Percentiles rank a stretch among this genome's conserved stretches.
phyloP scores from a whole-genome alignment of 1,140 invertebrate genomes.

The Thalassaphorura encarpata region DNA sequence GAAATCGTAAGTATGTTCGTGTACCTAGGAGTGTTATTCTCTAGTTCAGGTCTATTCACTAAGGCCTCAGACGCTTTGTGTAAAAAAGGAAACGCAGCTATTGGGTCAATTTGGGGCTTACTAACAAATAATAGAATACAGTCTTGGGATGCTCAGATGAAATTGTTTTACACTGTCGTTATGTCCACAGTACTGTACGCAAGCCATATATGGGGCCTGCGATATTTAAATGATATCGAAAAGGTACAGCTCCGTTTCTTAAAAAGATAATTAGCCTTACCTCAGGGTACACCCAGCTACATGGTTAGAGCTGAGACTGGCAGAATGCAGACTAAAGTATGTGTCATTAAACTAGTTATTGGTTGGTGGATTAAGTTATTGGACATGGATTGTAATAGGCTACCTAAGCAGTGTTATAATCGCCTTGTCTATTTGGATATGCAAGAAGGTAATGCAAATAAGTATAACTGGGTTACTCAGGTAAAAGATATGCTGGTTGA shows the following conservation, averaged over 20 bases:
- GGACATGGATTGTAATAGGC: background rate
- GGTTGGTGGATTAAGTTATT: background rate
- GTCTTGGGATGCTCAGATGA: background rate
- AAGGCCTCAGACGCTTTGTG: background rate
- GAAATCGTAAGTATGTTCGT: slow-evolving; percentile 4
- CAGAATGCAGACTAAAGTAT: background rate
- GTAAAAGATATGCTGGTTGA: no score
- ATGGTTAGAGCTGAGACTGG: background rate
- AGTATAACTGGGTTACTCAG: no score
- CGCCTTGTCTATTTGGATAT: no score
- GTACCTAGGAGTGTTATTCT: slow-evolving; percentile 9
- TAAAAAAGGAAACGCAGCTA: background rate
- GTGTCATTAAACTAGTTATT: background rate
- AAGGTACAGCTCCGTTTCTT: background rate
- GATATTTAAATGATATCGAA: background rate
- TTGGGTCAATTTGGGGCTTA: background rate
- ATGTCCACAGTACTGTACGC: background rate
- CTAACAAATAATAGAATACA: background rate
- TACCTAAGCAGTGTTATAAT: background rate
- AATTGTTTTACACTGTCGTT: background rate
- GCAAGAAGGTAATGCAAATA: no score
- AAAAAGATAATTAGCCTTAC: background rate
- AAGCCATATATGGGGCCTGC: background rate
- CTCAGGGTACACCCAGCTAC: background rate
- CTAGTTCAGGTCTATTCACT: background rate